Conservation (phyloP, 1,140 invertebrate genomes). For the Hylaeus anthracinus region DNA sequence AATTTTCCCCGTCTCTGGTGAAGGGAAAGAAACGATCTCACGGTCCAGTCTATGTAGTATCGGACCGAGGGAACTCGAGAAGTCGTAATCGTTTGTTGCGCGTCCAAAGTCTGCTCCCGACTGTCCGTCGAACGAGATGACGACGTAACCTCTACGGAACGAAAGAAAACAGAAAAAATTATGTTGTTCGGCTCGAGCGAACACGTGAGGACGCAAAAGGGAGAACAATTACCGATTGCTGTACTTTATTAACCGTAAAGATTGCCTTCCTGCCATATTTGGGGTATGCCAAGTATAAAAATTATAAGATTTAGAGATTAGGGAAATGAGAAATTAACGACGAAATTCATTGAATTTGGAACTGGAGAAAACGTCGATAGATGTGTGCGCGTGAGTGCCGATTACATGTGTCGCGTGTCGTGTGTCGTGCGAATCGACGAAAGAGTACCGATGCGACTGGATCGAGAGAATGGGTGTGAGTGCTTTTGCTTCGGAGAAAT, state of each 20-base stretch:
- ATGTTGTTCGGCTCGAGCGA: constrained; percentile 45
- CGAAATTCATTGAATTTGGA: constrained; percentile 69
- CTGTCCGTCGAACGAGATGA: constrained; percentile 53
- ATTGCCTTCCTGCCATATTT: constrained; percentile 82
- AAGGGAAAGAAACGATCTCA: background rate
- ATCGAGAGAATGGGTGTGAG: background rate
- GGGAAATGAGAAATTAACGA: constrained; percentile 67
- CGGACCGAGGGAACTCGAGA: no score
- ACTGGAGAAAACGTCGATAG: constrained; percentile 38
- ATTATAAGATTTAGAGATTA: constrained; percentile 81
- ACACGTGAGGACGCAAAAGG: constrained; percentile 46
- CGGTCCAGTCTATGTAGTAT: background rate
- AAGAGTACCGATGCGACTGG: background rate
- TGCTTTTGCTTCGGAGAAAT: constrained; percentile 73
- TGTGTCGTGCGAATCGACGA: background rate
- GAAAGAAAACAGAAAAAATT: constrained; percentile 18
- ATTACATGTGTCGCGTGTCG: constrained; percentile 46
- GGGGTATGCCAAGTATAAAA: constrained; percentile 82
- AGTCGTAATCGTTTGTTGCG: constrained; percentile 4
- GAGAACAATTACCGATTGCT: constrained; percentile 63
- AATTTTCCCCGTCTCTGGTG: no score
- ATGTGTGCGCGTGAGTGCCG: constrained; percentile 41
- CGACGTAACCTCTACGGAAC: constrained; percentile 35
- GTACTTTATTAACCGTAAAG: constrained; percentile 80
- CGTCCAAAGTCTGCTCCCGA: constrained; percentile 49